These are phyloP conservation scores for Chamaetylas fuelleborni DNA, from an alignment of 2,113 vertebrate genomes.

Conservation along the genomic window DNA sequence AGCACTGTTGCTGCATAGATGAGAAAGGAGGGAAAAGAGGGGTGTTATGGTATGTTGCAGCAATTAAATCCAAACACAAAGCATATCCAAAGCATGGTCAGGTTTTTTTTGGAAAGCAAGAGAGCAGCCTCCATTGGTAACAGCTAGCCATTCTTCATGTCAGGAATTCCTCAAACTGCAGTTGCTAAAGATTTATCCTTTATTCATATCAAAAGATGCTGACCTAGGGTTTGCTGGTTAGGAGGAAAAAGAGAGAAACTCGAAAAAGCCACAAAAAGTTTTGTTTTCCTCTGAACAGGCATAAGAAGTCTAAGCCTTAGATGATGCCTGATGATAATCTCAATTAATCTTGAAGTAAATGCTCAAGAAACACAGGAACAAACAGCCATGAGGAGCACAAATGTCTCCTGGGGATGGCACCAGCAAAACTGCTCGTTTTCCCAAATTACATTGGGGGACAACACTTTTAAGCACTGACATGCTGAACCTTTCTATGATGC, in stretches of 20 bases:
- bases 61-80: not conserved
- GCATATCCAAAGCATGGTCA: not conserved
- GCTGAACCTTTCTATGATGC: not conserved
- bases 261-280: not conserved
- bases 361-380: not conserved
- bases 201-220: not conserved
- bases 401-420: rapidly evolving
- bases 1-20: not conserved
- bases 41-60: not conserved
- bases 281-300: not conserved
- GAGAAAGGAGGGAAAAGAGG: not conserved
- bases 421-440: not conserved
- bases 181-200: not conserved
- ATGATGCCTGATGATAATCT: not conserved
- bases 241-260: not conserved
- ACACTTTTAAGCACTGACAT: not conserved
- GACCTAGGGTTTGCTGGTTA: not conserved
- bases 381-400: not conserved
- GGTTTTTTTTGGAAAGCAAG: not conserved
- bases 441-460: rapidly evolving
- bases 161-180: not conserved
- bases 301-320: not conserved
- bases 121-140: not conserved
- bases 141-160: not conserved
- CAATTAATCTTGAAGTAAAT: not conserved